Conservation (phyloP, 2,797 vertebrate species). For the Alauda arvensis region DNA sequence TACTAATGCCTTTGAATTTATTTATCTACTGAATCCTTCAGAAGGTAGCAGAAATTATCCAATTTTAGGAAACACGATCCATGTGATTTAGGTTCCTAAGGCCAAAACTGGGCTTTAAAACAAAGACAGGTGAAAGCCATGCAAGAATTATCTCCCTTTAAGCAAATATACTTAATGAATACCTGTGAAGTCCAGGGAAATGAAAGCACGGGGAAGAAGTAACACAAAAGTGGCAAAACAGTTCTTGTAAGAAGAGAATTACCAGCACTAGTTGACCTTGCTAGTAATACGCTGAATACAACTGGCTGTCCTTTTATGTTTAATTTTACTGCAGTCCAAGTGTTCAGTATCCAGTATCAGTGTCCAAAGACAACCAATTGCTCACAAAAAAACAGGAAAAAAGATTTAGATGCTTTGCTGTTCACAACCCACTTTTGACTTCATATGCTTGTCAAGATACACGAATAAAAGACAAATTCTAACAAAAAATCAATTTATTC, state of each 20-base stretch:
- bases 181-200: not conserved
- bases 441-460: not conserved
- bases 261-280: not conserved
- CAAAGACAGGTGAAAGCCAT: not conserved
- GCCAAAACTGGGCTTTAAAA: not conserved
- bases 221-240: not conserved
- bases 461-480: not conserved
- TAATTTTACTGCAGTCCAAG: not conserved
- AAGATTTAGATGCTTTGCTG: not conserved
- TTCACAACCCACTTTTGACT: not conserved
- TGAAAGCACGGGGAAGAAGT: fast-evolving
- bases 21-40: not conserved
- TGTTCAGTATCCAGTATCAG: not conserved
- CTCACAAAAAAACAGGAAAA: not conserved
- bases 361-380: not conserved
- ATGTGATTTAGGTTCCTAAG: not conserved
- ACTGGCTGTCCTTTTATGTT: not conserved
- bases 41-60: not conserved
- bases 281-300: not conserved
- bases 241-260: not conserved
- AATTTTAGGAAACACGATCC: not conserved
- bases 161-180: not conserved
- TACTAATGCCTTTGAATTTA: not conserved
- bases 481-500: not conserved
- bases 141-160: not conserved